These are phyloP conservation scores for Amazona vittata DNA, from an alignment of 2,113 vertebrate species.

Conservation along the genomic window DNA sequence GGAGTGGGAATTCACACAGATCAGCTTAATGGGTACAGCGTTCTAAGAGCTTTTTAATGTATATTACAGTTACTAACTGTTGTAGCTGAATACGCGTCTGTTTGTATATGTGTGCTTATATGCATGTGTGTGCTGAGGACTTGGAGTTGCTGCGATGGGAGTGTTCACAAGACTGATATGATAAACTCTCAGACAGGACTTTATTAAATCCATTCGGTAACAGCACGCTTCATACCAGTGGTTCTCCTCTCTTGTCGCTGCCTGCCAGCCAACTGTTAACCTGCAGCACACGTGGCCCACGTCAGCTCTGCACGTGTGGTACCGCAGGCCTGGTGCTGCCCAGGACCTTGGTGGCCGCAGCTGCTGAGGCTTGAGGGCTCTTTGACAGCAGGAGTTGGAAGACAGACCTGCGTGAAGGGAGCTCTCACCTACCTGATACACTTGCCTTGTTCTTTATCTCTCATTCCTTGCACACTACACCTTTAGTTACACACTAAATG, in stretches of 20 bases:
- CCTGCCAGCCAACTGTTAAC: accelerated
- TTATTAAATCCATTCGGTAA: background rate
- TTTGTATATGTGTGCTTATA: background rate
- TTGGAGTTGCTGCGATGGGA: background rate
- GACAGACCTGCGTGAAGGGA: background rate
- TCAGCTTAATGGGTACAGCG: too few species aligned
- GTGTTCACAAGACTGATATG: background rate
- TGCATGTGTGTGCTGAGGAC: background rate
- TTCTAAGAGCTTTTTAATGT: background rate
- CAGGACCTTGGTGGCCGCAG: background rate
- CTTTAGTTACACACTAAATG: accelerated
- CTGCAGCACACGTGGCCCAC: accelerated
- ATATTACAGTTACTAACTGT: background rate
- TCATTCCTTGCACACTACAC: background rate
- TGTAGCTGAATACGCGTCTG: background rate
- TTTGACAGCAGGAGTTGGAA: accelerated
- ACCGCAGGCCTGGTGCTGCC: background rate
- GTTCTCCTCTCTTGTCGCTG: background rate
- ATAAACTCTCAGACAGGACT: background rate
- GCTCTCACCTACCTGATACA: background rate
- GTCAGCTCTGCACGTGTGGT: accelerated
- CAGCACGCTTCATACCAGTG: accelerated
- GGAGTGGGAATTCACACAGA: background rate
- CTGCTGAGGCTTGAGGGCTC: accelerated
- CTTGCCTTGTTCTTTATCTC: too few species aligned